phyloP scores from a whole-genome alignment of 2,797 vertebrate genomes.

The Peromyscus eremicus region DNA sequence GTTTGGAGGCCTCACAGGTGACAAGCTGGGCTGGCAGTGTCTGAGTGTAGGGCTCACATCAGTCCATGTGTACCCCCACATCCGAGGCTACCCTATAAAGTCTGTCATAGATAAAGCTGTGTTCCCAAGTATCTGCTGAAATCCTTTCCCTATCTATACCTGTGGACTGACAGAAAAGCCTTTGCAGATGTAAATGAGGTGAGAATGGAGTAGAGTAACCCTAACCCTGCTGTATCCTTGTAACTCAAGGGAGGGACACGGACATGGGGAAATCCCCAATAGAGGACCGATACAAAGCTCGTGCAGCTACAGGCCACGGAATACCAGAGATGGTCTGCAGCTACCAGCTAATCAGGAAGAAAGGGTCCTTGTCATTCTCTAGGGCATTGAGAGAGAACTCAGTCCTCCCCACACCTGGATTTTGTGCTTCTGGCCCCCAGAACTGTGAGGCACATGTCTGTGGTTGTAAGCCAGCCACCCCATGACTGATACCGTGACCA shows the following conservation, averaged over 20 bases:
- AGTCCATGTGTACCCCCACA: neutral
- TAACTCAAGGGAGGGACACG: too few species aligned
- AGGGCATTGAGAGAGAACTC: neutral
- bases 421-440: neutral
- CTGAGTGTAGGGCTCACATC: neutral
- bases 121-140: neutral
- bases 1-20: neutral
- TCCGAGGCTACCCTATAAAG: neutral
- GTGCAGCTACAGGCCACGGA: neutral
- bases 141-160: too few species aligned
- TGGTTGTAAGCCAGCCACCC: neutral
- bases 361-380: neutral
- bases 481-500: too few species aligned
- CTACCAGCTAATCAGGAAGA: neutral
- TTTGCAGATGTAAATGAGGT: rapidly evolving
- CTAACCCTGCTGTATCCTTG: neutral
- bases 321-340: rapidly evolving
- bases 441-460: neutral
- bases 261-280: neutral
- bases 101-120: neutral
- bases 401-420: neutral
- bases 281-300: neutral
- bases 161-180: neutral
- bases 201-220: neutral
- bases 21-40: neutral